Percentiles rank a stretch among this genome's conserved stretches.
phyloP scores from a whole-genome alignment of 2,113 vertebrate species.

The Vidua chalybeata region DNA sequence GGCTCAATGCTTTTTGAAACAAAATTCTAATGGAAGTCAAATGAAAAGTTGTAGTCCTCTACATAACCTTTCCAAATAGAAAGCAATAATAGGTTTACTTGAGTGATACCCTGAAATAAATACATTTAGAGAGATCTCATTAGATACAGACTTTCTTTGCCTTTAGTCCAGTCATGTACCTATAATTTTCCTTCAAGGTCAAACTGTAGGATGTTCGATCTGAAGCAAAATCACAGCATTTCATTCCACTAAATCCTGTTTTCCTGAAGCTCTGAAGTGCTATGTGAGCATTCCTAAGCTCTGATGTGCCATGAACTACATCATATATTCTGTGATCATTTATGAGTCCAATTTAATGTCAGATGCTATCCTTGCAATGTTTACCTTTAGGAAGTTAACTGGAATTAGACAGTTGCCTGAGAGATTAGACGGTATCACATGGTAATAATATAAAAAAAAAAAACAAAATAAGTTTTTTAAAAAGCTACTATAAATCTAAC shows the following conservation, averaged over 20 bases:
- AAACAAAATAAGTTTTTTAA: not conserved
- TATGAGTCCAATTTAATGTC: not conserved
- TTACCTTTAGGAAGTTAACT: slow-evolving; percentile 11
- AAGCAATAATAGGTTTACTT: not conserved
- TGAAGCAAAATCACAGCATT: not conserved
- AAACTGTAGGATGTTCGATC: slow-evolving; percentile 13
- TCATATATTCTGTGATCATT: not conserved
- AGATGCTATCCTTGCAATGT: not conserved
- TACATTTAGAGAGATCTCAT: not conserved
- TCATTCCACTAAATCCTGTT: not conserved
- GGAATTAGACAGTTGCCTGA: not conserved
- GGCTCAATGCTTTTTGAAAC: not conserved
- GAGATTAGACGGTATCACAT: slow-evolving; percentile 31
- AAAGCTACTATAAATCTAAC: not conserved
- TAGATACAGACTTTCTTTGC: not conserved
- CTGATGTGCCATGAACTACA: not conserved
- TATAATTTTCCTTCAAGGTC: slow-evolving; percentile 27
- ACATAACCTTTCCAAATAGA: not conserved
- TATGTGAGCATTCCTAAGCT: not conserved
- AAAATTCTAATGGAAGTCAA: not conserved
- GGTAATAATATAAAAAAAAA: not conserved
- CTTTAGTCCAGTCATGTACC: not conserved
- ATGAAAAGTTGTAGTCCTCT: not conserved
- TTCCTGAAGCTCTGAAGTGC: not conserved
- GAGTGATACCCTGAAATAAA: not conserved